Evolutionary conservation across 2,797 vertebrate genomes (phyloP).

Genomic region (Perdix hodgsoniae): DNA sequence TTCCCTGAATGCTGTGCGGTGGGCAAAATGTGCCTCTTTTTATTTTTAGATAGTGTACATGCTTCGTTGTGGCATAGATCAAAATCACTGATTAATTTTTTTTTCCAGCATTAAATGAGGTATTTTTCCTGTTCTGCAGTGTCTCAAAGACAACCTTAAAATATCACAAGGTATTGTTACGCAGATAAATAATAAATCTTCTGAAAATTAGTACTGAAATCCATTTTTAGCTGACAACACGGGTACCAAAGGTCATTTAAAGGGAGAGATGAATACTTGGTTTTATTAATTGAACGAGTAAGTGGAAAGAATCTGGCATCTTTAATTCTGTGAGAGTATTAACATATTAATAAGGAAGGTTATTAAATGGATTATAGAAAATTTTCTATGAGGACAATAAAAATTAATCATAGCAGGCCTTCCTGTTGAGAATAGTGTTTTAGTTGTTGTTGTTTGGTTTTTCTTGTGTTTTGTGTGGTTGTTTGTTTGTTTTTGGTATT

Average conservation of each 20-base stretch:
- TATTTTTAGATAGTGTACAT: not conserved
- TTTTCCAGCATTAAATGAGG: not conserved
- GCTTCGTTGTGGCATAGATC: not conserved
- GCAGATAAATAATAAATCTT: conserved; percentile 14
- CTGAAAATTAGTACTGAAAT: conserved; percentile 43
- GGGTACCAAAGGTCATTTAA: conserved; percentile 25
- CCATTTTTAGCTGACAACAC: conserved; percentile 19
- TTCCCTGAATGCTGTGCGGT: not conserved
- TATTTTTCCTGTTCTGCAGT: conserved; percentile 5
- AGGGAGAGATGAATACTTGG: not conserved
- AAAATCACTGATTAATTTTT: not conserved
- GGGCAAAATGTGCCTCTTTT: not conserved
- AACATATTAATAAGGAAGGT: conserved; percentile 1
- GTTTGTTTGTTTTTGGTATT: not conserved
- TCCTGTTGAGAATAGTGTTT: not conserved
- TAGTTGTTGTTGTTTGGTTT: not conserved
- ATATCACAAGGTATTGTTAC: not conserved
- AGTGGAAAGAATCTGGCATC: not conserved
- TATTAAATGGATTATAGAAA: conserved; percentile 17
- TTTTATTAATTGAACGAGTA: conserved; percentile 52
- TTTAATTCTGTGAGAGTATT: conserved; percentile 8
- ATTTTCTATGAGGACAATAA: not conserved
- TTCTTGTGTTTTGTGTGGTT: no score
- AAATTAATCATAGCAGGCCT: not conserved
- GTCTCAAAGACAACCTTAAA: not conserved